Percentiles rank a stretch among this genome's conserved stretches.
Conservation (phyloP, 2,113 vertebrate species). For the Otocyon megalotis region DNA sequence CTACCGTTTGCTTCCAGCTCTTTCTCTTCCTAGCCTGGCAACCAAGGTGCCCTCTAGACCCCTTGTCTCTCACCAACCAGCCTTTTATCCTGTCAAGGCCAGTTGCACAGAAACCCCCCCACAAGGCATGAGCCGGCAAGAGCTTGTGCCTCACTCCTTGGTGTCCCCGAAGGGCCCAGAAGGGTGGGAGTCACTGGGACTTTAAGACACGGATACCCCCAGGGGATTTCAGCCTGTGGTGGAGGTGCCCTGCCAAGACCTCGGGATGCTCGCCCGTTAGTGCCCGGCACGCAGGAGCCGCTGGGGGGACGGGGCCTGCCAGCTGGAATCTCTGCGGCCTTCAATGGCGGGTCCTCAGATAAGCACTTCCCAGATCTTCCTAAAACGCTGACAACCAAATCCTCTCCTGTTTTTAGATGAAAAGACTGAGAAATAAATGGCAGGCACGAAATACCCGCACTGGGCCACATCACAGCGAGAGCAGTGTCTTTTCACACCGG, state of each 20-base stretch:
- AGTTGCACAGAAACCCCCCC: background rate
- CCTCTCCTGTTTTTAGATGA: background rate
- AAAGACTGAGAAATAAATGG: background rate
- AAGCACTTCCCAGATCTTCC: background rate
- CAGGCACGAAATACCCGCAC: background rate
- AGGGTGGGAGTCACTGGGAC: fast-evolving
- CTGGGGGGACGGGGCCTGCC: background rate
- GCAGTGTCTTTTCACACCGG: conserved; percentile 22
- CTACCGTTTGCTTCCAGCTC: background rate
- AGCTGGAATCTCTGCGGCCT: background rate
- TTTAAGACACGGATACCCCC: background rate
- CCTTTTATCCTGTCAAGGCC: background rate
- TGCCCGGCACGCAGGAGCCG: background rate
- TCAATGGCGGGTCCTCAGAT: background rate
- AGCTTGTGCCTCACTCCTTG: background rate
- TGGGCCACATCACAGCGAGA: background rate
- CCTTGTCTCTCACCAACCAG: background rate
- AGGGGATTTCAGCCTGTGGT: background rate
- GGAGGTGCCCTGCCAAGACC: background rate
- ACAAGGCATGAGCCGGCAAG: background rate
- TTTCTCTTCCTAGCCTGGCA: background rate
- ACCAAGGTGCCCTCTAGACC: background rate
- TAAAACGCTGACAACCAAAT: background rate
- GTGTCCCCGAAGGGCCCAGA: background rate
- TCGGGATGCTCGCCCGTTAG: too few species aligned